Evolutionary conservation across 2,888 invertebrate genomes (phyloP).

Genomic region (Crematogaster levior): DNA sequence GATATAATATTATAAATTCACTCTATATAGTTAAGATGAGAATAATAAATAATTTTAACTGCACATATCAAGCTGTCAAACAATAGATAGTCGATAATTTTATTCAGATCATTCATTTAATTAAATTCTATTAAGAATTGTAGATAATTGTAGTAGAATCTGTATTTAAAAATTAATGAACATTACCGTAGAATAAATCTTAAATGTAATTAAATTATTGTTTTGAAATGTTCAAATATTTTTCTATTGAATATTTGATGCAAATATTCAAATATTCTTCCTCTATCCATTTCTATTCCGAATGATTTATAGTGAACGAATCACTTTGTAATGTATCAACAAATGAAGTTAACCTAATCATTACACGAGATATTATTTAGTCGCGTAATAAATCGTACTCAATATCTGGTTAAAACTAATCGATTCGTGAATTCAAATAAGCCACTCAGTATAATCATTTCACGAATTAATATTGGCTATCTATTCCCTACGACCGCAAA

Average conservation of each 20-base stretch:
- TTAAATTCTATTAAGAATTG: neutral
- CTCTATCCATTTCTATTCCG: too few relatives aligned
- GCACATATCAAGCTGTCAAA: neutral
- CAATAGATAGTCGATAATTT: neutral
- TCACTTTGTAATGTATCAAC: neutral
- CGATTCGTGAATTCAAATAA: slow-evolving; percentile 33
- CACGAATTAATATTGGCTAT: slow-evolving; percentile 34
- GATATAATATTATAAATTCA: neutral
- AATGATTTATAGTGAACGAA: neutral
- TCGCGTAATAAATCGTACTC: neutral
- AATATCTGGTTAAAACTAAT: slow-evolving; percentile 13
- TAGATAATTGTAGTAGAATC: too few relatives aligned
- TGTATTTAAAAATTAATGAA: neutral
- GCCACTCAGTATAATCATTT: slow-evolving; percentile 23
- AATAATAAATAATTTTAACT: slow-evolving; percentile 19
- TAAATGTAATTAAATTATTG: neutral
- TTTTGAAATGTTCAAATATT: neutral
- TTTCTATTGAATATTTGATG: too few relatives aligned
- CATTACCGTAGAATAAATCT: neutral
- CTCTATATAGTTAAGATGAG: neutral
- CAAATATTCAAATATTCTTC: too few relatives aligned
- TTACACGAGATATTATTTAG: slow-evolving; percentile 13
- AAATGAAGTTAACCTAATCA: slow-evolving; percentile 21
- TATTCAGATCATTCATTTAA: neutral
- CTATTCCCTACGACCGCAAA: slow-evolving; percentile 2